phyloP scores from a whole-genome alignment of 2,113 vertebrate genomes.

The Aplodontia rufa region DNA sequence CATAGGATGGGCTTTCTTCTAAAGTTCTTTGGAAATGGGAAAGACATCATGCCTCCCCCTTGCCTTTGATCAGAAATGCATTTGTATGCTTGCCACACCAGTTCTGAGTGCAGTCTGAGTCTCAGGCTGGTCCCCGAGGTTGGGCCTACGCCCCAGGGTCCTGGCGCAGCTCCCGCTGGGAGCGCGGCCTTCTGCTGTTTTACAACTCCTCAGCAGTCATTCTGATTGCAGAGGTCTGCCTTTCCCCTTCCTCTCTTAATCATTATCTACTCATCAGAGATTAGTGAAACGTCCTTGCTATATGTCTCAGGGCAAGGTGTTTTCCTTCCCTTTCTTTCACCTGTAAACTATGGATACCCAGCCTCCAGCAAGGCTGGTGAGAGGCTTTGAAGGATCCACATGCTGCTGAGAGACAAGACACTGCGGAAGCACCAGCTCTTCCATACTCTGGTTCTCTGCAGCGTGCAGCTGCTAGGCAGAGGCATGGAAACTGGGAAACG shows the following conservation, averaged over 20 bases:
- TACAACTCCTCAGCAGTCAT: background rate
- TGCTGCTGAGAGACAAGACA: background rate
- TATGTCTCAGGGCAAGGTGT: background rate
- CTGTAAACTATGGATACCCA: background rate
- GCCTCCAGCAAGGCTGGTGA: background rate
- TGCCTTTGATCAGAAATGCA: conserved; percentile 33
- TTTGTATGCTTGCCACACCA: background rate
- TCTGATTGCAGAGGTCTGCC: background rate
- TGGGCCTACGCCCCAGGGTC: background rate
- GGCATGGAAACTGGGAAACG: rapidly evolving
- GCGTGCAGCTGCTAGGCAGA: background rate
- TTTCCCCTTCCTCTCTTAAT: background rate
- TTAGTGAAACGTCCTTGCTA: background rate
- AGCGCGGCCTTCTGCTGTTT: background rate
- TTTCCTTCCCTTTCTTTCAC: background rate
- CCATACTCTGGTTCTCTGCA: background rate
- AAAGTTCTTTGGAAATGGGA: conserved; percentile 38
- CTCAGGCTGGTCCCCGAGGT: background rate
- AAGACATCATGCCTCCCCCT: background rate
- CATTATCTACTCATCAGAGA: background rate
- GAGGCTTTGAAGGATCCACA: background rate
- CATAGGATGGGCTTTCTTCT: background rate
- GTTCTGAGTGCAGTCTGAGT: background rate
- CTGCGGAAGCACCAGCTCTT: background rate
- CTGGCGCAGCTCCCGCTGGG: background rate